Evolutionary conservation across 2,888 invertebrate genomes (phyloP).

Genomic region (Dicycla oo): DNA sequence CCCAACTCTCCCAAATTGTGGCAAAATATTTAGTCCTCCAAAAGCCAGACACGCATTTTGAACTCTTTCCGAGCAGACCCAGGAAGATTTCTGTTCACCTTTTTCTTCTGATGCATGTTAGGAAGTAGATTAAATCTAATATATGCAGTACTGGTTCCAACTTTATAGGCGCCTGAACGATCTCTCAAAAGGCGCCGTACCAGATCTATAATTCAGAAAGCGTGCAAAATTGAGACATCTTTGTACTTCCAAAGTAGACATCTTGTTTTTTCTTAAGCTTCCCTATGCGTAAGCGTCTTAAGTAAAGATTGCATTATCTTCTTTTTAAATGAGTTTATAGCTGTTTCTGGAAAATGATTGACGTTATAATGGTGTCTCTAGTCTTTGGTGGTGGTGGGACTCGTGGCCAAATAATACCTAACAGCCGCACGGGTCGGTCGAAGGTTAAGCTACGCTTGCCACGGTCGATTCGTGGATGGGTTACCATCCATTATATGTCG

Average conservation of each 20-base stretch:
- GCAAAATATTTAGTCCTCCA: not conserved
- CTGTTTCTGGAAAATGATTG: not conserved
- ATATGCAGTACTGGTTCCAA: constrained; percentile 18
- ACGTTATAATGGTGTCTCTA: not conserved
- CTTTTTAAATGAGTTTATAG: not conserved
- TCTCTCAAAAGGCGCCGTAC: constrained; percentile 38
- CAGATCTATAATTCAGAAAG: constrained; percentile 32
- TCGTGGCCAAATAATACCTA: no score
- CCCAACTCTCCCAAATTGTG: not conserved
- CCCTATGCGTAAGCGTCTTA: not conserved
- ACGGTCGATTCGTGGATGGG: no score
- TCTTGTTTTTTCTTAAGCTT: constrained; percentile 20
- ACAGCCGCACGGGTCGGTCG: no score
- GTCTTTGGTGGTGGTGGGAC: no score
- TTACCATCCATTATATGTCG: no score
- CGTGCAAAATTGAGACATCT: constrained; percentile 30
- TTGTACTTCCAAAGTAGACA: constrained; percentile 33
- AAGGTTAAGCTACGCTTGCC: no score
- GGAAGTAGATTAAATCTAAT: constrained; percentile 31
- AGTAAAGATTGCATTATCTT: not conserved
- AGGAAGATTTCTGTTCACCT: not conserved
- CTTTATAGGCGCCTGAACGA: constrained; percentile 30
- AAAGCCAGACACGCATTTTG: not conserved
- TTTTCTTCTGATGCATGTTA: constrained; percentile 2
- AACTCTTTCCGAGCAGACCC: not conserved